These are phyloP conservation scores for Tenualosa thibaudeaui DNA, from an alignment of 2,797 vertebrate species.

Conservation along the genomic window DNA sequence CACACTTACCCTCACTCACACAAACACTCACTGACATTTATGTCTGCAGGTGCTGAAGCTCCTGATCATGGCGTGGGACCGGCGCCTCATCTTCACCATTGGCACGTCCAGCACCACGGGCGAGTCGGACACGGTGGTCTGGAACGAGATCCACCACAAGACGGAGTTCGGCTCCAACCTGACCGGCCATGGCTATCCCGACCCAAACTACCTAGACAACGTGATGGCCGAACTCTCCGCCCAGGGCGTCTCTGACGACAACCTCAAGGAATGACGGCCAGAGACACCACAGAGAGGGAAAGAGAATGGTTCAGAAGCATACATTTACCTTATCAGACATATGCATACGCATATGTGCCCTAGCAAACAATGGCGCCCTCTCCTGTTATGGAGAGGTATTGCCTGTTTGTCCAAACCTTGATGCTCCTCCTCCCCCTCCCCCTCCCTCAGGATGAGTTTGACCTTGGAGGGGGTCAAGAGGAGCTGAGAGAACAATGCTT, in stretches of 20 bases:
- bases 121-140: slow-evolving; percentile 92
- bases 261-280: slow-evolving; percentile 83
- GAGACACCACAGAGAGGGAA: too few relatives aligned
- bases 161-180: slow-evolving; percentile 97
- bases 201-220: slow-evolving; percentile 94
- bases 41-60: slow-evolving; percentile 83
- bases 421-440: not conserved
- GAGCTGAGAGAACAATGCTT: not conserved
- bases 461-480: not conserved
- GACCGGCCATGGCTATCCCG: slow-evolving; percentile 93
- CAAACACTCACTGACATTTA: not conserved
- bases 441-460: not conserved
- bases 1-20: not conserved
- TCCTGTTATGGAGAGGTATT: not conserved
- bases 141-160: slow-evolving; percentile 98
- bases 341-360: not conserved
- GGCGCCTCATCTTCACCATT: slow-evolving; percentile 94
- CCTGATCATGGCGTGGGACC: slow-evolving; percentile 91
- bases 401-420: not conserved
- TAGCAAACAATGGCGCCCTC: not conserved
- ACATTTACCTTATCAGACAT: not conserved
- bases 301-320: not conserved
- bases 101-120: slow-evolving; percentile 96
- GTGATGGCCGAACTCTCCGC: slow-evolving; percentile 89
- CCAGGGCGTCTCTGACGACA: slow-evolving; percentile 88